Percentiles rank a stretch among this genome's conserved stretches.
Conservation (phyloP, 1,140 invertebrate genomes). For the Drosophila navojoa region DNA sequence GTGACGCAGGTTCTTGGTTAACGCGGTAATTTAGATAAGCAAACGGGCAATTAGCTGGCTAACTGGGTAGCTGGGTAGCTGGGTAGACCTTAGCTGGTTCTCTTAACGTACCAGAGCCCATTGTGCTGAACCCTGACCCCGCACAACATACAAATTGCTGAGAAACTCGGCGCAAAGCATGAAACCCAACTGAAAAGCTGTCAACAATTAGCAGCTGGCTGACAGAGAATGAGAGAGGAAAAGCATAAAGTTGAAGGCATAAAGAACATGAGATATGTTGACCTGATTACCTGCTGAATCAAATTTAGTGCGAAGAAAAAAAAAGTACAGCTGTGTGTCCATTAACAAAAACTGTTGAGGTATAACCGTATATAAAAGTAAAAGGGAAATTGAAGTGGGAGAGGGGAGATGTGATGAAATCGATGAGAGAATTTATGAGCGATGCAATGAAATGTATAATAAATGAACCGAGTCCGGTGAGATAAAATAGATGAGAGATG, state of each 20-base stretch:
- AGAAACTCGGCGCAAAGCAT: conserved; percentile 44
- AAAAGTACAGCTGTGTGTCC: too few species aligned
- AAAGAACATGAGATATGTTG: conserved; percentile 28
- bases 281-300: conserved; percentile 25
- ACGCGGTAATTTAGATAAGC: conserved; percentile 79
- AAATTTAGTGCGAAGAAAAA: too few species aligned
- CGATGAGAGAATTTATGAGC: too few species aligned
- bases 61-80: conserved; percentile 36
- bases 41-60: conserved; percentile 67
- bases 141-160: conserved; percentile 64
- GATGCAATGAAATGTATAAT: too few species aligned
- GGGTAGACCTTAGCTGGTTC: conserved; percentile 19
- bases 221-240: not conserved
- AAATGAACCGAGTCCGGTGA: too few species aligned
- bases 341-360: too few species aligned
- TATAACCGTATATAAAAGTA: too few species aligned
- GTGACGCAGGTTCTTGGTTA: conserved; percentile 75
- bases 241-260: not conserved
- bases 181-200: conserved; percentile 19
- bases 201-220: conserved; percentile 46
- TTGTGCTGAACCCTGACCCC: conserved; percentile 77
- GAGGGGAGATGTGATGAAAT: too few species aligned
- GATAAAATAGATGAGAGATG: too few species aligned
- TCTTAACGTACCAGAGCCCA: conserved; percentile 66
- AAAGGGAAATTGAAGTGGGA: too few species aligned